Evolutionary conservation across 2,113 vertebrate species (phyloP), one percentile per base, ranked within the genome.

Genomic region (Litocranius walleri): DNA sequence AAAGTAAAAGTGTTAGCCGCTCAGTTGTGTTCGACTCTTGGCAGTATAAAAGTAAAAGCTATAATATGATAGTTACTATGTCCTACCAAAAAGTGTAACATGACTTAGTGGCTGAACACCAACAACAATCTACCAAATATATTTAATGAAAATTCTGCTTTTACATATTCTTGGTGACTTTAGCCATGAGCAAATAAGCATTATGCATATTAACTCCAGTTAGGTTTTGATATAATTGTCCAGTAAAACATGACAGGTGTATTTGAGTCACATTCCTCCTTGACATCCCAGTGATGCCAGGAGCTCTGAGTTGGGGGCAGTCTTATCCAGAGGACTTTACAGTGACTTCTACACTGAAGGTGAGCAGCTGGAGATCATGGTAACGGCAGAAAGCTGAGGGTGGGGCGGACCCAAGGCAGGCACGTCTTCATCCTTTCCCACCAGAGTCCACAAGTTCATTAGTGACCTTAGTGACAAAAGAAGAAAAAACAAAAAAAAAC

Each of bases 391-490:
- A 23, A 56, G 12, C n/a, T 0, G 7, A 17, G n/a, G 1, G 45
- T 30, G 7, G 25, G 77, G 6, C 23, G 16, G 11, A 21, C n/a
- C 11, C 4, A 1, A 52, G n/a, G n/a, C 23, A 19, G 27, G n/a
- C 0, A 2, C 1, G 5, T 4, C 52, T 23, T 16, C 5, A 1
- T 3, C 33, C 14, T 43, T 11, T 23, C 19, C 25, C 36, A 2
- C 12, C 7, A 21, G 36, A 3, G 11, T 7, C 29, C 57, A 6
- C 23, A 59, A 25, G 7, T 19, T 21, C 16, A 11, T 48, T 33
- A 48, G 50, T 25, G 29, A 48, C 30, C 5, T 36, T 19, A 40
- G 21, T 9, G 7, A 54, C 16, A 43, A 43, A 84, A 56, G 5
- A 13, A n/a, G 57, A 45, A 71, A 36, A 27, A n/a, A n/a, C n/a